Base-by-base conservation (phyloP, 2,888 invertebrate genomes). In the Acanthosoma haemorrhoidale region DNA sequence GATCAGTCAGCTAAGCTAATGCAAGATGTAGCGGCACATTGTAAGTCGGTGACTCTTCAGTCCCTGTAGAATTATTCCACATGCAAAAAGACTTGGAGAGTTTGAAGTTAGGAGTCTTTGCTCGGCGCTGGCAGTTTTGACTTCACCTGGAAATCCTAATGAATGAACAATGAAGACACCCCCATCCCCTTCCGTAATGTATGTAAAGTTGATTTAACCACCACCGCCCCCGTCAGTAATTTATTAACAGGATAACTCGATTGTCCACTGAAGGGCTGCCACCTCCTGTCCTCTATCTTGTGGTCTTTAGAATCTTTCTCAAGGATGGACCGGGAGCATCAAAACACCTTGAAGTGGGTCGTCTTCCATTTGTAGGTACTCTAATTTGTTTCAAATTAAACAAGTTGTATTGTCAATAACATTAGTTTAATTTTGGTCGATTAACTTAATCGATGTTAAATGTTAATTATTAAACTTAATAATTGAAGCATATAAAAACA, bases 171-270 rank as follows among this genome's bases (percentile, higher is more conserved):
- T 61, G 61, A 61, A 36, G 21, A n/a, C 36, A 5, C 21, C 34
- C 59, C 29, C 29, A 9, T 15, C 25, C 2, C 32, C 18, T 2
- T 5, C 13, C 38, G n/a, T 61, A 61, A 61, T 61, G 38, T 61
- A 61, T 61, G 61, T 61, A 61, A 61, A 61, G 61, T 61, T 61
- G 61, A 61, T 61, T 61, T 61, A 61, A 61, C 36, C 34, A 38
- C 61, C 25, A 38, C 21, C 38, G 18, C 21, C 21, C 51, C 8
- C 34, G 34, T 15, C 61, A n/a, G n/a, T 61, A 61, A 61, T 61
- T 61, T 61, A 61, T 61, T 61, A 61, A 61, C 18, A 31, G 61
- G 61, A 61, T 61, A 61, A 61, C 61, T 61, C 61, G 61, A 61
- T 61, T 61, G 36, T 61, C 31, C 21, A 15, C 18, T 38, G 21